phyloP scores from a whole-genome alignment of 2,888 invertebrate species.

The Leucophenga montana region DNA sequence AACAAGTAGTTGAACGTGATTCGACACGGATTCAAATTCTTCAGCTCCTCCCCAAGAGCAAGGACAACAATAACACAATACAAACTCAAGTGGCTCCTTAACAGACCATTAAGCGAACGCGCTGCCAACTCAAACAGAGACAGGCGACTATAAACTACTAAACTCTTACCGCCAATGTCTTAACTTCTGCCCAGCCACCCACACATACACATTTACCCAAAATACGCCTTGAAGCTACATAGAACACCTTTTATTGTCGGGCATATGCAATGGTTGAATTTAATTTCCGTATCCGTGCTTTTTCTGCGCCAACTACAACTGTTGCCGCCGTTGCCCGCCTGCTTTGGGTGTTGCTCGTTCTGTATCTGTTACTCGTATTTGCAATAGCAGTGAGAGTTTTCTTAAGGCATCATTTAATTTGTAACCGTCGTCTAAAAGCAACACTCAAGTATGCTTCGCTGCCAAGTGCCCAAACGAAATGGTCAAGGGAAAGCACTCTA shows the following conservation, averaged over 20 bases:
- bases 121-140: neutral
- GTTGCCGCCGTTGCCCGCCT: too few relatives aligned
- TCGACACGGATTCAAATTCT: conserved; percentile 25
- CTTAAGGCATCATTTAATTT: conserved; percentile 10
- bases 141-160: neutral
- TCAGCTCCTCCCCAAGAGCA: too few relatives aligned
- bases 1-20: conserved; percentile 28
- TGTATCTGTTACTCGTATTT: too few relatives aligned
- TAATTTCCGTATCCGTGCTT: conserved; percentile 16
- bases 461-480: neutral
- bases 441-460: neutral
- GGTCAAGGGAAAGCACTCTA: neutral
- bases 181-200: neutral
- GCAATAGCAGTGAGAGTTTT: neutral
- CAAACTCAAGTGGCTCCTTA: conserved; percentile 25
- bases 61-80: too few relatives aligned
- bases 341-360: too few relatives aligned
- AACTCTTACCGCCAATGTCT: too few relatives aligned
- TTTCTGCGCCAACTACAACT: too few relatives aligned
- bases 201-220: neutral
- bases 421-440: neutral
- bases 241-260: neutral
- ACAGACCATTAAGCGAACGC: conserved; percentile 19
- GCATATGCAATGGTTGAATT: neutral
- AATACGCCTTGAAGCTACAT: too few relatives aligned